Conservation (phyloP, 2,888 invertebrate genomes). For the Erynnis tages region DNA sequence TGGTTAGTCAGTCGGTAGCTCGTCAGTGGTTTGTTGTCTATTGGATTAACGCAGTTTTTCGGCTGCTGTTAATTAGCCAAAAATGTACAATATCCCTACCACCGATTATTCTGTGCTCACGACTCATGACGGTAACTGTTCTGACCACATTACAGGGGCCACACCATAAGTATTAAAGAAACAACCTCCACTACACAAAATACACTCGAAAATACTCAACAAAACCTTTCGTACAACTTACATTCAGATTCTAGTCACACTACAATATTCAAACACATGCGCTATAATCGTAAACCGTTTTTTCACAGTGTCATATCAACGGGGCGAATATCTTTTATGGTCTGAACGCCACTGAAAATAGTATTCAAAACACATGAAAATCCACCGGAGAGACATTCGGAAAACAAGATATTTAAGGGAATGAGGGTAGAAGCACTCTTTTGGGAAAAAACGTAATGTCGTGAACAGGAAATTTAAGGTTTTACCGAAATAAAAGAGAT, state of each 20-base stretch:
- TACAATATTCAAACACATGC: conserved; percentile 15
- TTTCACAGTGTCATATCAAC: conserved; percentile 37
- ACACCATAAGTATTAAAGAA: no score
- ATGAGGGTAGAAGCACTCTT: conserved; percentile 19
- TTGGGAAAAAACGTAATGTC: conserved; percentile 17
- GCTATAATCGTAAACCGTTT: conserved; percentile 34
- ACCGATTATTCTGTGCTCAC: no score
- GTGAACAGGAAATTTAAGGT: conserved; percentile 10
- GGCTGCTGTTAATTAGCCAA: no score
- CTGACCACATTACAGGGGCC: no score
- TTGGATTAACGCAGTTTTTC: no score
- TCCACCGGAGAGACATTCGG: conserved; percentile 38
- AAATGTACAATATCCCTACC: no score
- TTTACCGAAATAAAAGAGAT: conserved; percentile 16
- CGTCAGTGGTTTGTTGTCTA: no score
- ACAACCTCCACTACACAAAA: no score
- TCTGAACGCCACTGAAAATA: conserved; percentile 34
- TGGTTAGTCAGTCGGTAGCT: no score
- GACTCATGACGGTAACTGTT: no score
- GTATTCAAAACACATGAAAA: conserved; percentile 43
- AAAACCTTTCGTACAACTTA: no score
- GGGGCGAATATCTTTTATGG: conserved; percentile 31
- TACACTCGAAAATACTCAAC: no score
- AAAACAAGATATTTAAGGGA: conserved; percentile 37
- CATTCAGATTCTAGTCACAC: conserved; percentile 11